Evolutionary conservation across 2,888 invertebrate genomes (phyloP), one percentile per base, ranked within the genome.

Genomic region (Drosophila nigritarsus): DNA sequence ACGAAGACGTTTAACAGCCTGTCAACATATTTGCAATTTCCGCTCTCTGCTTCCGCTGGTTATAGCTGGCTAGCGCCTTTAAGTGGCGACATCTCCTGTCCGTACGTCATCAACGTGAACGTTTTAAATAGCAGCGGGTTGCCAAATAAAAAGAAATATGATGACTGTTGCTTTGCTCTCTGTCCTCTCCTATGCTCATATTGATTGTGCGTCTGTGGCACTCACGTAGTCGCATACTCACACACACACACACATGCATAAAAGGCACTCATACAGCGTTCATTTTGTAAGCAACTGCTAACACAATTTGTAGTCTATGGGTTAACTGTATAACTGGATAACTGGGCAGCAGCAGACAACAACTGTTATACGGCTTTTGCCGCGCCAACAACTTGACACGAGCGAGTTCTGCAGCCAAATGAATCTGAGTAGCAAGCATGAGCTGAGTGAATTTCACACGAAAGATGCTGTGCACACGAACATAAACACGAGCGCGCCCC

Each of bases 321-420:
- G 77, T 73, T 75, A 80, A 76, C 72, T 75, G 59, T 76, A 72
- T 76, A 74, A 71, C 70, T 78, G 82, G 34, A 55, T 65, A 73
- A 65, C 78, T 73, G 49, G 55, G 51, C 64, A 64, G 29, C 34
- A 27, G 48, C 64, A 54, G 65, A 54, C 24, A 36, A 24, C 11
- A 29, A 7, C 29, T 30, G 51, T 30, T 30, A 40, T 9, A 15
- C 9, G n/a, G 30, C 45, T 58, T 54, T 36, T 78, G 65, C 85
- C 82, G 82, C 75, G 82, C 75, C 65, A 71, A 75, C 85, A 87
- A 91, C 91, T 81, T 79, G 78, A 86, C 89, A 82, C 91, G 83
- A 89, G 84, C 90, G 87, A 88, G 80, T 83, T 82, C 91, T 89
- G 89, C 85, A 84, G 88, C 91, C 87, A 87, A 91, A 91, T 91